Conservation (phyloP, 2,797 vertebrate genomes). For the Apodemus agrarius region DNA sequence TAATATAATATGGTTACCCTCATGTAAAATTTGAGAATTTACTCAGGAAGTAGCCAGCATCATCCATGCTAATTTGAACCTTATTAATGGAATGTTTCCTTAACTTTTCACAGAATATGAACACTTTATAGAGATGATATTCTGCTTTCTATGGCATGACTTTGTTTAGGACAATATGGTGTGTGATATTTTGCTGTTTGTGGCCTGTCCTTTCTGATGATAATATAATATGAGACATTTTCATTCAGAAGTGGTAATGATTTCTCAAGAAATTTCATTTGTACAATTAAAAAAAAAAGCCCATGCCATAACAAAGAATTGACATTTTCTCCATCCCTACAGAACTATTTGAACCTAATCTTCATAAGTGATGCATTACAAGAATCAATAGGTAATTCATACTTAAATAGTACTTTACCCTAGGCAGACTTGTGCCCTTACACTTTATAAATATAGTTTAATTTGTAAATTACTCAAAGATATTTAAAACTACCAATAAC, state of each 20-base stretch:
- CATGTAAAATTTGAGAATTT: neutral
- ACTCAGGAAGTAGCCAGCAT: neutral
- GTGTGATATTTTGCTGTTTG: neutral
- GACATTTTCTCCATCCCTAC: slow-evolving; percentile 20
- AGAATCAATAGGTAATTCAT: neutral
- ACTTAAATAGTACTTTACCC: neutral
- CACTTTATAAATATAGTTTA: neutral
- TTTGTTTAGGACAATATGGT: neutral
- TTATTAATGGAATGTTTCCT: neutral
- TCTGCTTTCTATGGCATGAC: neutral
- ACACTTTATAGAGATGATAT: neutral
- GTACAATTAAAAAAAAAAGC: neutral
- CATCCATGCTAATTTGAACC: neutral
- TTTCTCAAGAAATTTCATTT: neutral
- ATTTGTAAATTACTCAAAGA: neutral
- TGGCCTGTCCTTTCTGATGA: neutral
- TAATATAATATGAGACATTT: neutral
- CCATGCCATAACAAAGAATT: neutral
- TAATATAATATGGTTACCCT: neutral
- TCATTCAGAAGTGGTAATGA: neutral
- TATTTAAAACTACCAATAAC: neutral
- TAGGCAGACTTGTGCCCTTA: neutral
- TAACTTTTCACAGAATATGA: neutral
- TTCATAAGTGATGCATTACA: neutral
- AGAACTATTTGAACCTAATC: neutral